Evolutionary conservation across 2,888 invertebrate species (phyloP).

Genomic region (Drosophila falleni): DNA sequence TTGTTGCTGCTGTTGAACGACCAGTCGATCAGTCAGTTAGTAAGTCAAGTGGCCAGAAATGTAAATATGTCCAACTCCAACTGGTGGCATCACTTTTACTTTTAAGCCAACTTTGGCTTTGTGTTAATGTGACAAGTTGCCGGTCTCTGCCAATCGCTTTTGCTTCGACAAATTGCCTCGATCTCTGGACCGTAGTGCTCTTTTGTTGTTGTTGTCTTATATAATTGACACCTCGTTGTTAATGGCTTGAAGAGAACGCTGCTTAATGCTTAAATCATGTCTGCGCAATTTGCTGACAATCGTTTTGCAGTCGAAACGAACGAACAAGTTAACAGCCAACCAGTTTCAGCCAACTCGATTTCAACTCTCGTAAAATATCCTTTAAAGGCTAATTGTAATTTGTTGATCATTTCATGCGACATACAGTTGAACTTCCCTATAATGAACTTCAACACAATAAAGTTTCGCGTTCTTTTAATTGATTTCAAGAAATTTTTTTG

Average conservation of each 20-base stretch:
- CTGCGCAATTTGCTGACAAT: constrained; percentile 30
- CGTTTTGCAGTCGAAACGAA: constrained; percentile 43
- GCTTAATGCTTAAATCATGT: constrained; percentile 70
- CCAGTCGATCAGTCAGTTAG: constrained; percentile 78
- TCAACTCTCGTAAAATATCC: constrained; percentile 18
- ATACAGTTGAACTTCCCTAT: not conserved
- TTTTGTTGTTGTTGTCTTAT: constrained; percentile 60
- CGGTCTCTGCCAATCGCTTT: constrained; percentile 57
- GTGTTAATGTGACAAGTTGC: constrained; percentile 77
- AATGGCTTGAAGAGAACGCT: constrained; percentile 59
- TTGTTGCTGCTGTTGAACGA: constrained; percentile 24
- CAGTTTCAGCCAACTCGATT: constrained; percentile 24
- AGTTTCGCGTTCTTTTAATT: not conserved
- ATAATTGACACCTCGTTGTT: constrained; percentile 78
- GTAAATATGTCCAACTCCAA: constrained; percentile 67
- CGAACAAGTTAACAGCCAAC: constrained; percentile 43
- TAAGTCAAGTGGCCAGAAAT: constrained; percentile 73
- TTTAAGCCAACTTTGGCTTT: constrained; percentile 72
- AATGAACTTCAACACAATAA: not conserved
- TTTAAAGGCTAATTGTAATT: constrained; percentile 62
- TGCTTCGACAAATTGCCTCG: constrained; percentile 51
- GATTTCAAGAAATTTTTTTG: not conserved
- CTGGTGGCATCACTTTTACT: constrained; percentile 73
- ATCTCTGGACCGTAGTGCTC: constrained; percentile 3
- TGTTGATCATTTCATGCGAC: constrained; percentile 21